Evolutionary conservation across 2,888 invertebrate genomes (phyloP), one percentile per base, ranked within the genome.

Genomic region (Apotomis betuletana): DNA sequence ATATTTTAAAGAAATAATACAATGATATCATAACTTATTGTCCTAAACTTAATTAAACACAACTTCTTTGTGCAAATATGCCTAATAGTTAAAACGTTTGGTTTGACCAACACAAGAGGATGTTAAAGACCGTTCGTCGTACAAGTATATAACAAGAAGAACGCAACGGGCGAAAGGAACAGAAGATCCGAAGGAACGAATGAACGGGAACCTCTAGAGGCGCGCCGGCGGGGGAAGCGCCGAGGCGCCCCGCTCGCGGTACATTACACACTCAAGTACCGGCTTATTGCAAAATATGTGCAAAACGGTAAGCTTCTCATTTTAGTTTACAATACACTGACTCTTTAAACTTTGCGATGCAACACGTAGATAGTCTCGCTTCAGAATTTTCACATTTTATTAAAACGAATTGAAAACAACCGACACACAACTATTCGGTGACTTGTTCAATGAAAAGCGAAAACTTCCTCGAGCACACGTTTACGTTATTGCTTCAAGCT

Each of bases 61-160:
- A 94, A 93, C 93, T 90, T 93, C 85, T 93, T 94, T 94, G 94
- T 94, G 94, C 94, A 93, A 93, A 92, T 92, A 92, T 91, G 92
- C 91, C 91, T 92, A 92, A 91, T 89, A 90, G 88, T 92, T 49
- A 90, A 85, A 91, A 89, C 82, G 84, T 89, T 90, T 92, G 92
- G 92, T 92, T 91, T 88, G 82, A 92, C 91, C 91, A 92, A 91
- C 85, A 83, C 79, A 83, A 80, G 58, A 70, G 57, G 68, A 61
- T 72, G 67, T 72, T 59, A 75, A 74, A 67, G 69, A 73, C 69
- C 70, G 69, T 73, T 70, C 73, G 70, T 73, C 74, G 70, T 73
- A 73, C 61, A 71, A 71, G 67, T 71, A 71, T 71, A 58, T 67
- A 71, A 71, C 71, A 71, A 67, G 60, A 71, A 63, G 69, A 69